Evolutionary conservation across 2,113 vertebrate species (phyloP), one percentile per base, ranked within the genome.

Genomic region (Burhinus oedicnemus): DNA sequence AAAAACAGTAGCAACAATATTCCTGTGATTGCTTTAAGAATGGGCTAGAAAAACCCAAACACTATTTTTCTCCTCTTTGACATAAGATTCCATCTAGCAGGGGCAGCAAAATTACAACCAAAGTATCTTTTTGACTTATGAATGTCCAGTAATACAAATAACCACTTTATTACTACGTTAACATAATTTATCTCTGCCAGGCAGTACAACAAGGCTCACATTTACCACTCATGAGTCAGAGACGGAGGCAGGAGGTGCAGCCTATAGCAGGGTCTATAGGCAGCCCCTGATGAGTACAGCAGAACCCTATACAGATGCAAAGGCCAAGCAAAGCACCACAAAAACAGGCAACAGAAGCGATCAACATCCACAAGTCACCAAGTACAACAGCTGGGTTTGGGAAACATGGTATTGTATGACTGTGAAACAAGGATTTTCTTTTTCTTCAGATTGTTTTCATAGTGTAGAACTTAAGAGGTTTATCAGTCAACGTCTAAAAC

Each of bases 261-360:
- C 45, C 45, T 19, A 12, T 0, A 54, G 30, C 11, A 70, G 18
- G 38, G 34, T 5, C 60, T 51, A 45, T 1, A 87, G 16, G 40
- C 60, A 88, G 36, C 4, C 16, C 26, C 34, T 1, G 0, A 13
- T 8, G 20, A 55, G 6, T 8, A 23, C 7, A 57, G 66, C 30
- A 87, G 38, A 80, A 52, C 34, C 30, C 44, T 7, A 32, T 0
- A 51, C 38, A 52, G 36, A n/a, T 1, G 5, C 22, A 69, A 61
- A 60, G 30, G 7, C 29, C 69, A 47, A 64, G 26, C 42, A 80
- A 6, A 64, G n/a, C 27, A 93, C 15, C 40, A 36, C 12, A 16
- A 49, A 49, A 60, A 22, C 9, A 52, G 16, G 6, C 17, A 85
- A 62, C 27, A 65, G 17, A 65, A 82, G 25, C 0, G 0, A 74